Evolutionary conservation across 2,113 vertebrate genomes (phyloP), one percentile per base, ranked within the genome.

Genomic region (Ctenomys sociabilis): DNA sequence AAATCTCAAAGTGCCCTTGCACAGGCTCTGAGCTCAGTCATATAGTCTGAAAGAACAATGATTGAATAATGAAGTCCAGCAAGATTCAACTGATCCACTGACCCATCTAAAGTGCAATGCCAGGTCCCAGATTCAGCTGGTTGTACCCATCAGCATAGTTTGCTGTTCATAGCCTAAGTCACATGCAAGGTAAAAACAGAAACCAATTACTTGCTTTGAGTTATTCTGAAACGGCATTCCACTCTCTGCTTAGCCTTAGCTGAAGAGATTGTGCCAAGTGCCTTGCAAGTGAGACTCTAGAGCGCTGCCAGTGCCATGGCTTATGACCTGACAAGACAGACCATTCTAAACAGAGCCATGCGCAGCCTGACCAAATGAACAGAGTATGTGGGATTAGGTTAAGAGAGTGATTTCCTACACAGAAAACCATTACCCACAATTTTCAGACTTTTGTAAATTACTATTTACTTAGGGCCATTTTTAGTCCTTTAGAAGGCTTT

Each of bases 341-440:
- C 49, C 35, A 14, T 64, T 72, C 92, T 66, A 73, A 88, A 52
- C 35, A 45, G n/a, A 88, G 37, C 64, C 14, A 6, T 40, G 75
- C 0, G 57, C 52, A 66, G 11, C 88, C 54, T 32, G 6, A 88
- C 37, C 45, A 95, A 68, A 77, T 68, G 95, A 93, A 78, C 68
- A 35, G 73, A 88, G 35, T 95, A 66, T 22, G 52, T 22, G 63
- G 96, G 96, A 97, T 98, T 97, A 93, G 96, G 7, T 0, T 82
- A 89, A 96, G 91, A 96, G 97, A 97, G 92, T 88, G 88, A 96
- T 96, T 95, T 89, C 57, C 94, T 68, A 92, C 82, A 90, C 96
- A 97, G 84, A 82, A 0, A 96, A 97, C 97, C 94, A 98, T 98
- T 98, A 98, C 88, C 94, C 94, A 85, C 95, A 93, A 98, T 98